A percentile compares a stretch with the other conserved stretches of the same genome.
Conservation (phyloP, 2,888 invertebrate genomes). For the Leucania comma region DNA sequence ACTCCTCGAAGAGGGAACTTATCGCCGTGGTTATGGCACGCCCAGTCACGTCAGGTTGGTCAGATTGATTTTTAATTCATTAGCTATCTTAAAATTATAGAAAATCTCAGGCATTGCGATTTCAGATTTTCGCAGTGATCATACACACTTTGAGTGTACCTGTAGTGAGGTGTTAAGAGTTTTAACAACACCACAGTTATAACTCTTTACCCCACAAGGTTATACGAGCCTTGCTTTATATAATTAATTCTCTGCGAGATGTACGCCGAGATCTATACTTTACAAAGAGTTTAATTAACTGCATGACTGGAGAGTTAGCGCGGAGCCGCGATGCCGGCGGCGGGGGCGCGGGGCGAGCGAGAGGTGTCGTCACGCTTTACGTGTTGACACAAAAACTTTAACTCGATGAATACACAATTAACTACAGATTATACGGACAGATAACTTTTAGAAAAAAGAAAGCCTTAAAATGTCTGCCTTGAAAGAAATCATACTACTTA, state of each 20-base stretch:
- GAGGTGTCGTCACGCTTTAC: constrained; percentile 26
- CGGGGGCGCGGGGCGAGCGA: background rate
- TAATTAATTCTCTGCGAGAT: constrained; percentile 28
- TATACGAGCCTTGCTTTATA: constrained; percentile 11
- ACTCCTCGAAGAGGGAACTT: too few relatives aligned
- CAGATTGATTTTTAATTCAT: too few relatives aligned
- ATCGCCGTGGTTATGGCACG: too few relatives aligned
- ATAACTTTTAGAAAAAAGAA: background rate
- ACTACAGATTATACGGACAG: constrained; percentile 12
- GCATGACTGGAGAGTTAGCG: constrained; percentile 41
- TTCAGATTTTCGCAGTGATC: too few relatives aligned
- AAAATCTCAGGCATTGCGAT: too few relatives aligned
- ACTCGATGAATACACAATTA: constrained; percentile 38
- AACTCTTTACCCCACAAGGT: background rate
- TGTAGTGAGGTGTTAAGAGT: background rate
- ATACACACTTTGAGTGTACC: background rate
- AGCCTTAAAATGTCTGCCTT: background rate
- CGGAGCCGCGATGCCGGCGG: background rate
- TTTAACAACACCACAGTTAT: background rate
- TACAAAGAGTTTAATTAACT: constrained; percentile 49
- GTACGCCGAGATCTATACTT: constrained; percentile 2
- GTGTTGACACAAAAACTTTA: constrained; percentile 39
- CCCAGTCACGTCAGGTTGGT: too few relatives aligned
- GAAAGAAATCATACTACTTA: background rate
- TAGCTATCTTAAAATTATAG: too few relatives aligned